Evolutionary conservation across 2,113 vertebrate genomes (phyloP), one percentile per base, ranked within the genome.

Genomic region (Neodontobutis hainanensis): DNA sequence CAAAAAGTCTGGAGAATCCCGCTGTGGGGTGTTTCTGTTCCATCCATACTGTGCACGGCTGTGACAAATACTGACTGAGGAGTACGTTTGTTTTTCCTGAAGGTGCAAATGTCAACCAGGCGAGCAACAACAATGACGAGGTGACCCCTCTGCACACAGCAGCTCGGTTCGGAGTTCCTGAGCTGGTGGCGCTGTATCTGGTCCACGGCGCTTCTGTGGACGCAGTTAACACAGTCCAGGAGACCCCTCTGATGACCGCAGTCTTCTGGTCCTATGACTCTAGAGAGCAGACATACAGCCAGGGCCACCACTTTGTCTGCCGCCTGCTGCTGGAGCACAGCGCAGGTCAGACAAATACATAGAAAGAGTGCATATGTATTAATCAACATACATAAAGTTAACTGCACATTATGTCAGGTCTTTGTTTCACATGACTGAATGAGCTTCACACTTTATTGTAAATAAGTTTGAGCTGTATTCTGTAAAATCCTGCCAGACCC

Each of bases 21-120:
- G 19, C 19, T 27, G 19, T 27, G 19, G 19, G 19, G 19, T 2
- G 19, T 27, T 27, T 27, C 19, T 27, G 19, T 27, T 27, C 19
- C 19, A 27, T 27, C 19, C 19, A 27, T 27, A 27, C 19, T 27
- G 19, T 27, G 19, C 19, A 27, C 19, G 19, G 19, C n/a, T n/a
- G n/a, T n/a, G n/a, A n/a, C n/a, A n/a, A n/a, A n/a, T n/a, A n/a
- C n/a, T 27, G 19, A 27, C 19, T 27, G 19, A 27, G 19, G 19
- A 27, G 19, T 27, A 46, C 3, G 0, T 1, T 40, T 34, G 1
- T 8, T 10, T 35, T 12, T 7, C 34, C 9, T 70, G 9, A 44
- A 99, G 97, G 97, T 64, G 97, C 95, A 3, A 90, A 96, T 0
- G 87, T 99, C 77, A 95, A 96, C 79, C 85, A 90, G 63, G 90